phyloP scores from a whole-genome alignment of 1,140 invertebrate species.

The Drepana arcuata region DNA sequence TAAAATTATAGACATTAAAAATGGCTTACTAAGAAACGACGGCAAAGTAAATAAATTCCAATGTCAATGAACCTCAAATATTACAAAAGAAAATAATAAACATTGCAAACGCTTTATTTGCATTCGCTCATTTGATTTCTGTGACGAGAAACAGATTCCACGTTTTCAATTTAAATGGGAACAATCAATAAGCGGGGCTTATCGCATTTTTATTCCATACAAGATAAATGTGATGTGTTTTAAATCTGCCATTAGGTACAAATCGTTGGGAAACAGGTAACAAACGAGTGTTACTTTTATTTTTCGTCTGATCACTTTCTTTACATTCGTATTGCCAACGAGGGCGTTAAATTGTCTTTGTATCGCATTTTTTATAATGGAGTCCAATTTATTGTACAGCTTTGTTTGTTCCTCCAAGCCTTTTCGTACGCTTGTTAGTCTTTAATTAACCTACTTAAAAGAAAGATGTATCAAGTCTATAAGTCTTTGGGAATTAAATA shows the following conservation, averaged over 20 bases:
- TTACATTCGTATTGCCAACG: constrained; percentile 10
- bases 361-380: constrained; percentile 11
- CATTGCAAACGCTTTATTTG: too few relatives aligned
- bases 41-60: too few relatives aligned
- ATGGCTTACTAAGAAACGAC: too few relatives aligned
- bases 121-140: constrained; percentile 11
- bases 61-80: too few relatives aligned
- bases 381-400: too few relatives aligned
- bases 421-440: too few relatives aligned
- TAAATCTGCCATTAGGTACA: constrained; percentile 49
- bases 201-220: constrained; percentile 56
- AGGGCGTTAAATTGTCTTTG: constrained; percentile 9
- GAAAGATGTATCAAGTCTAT: too few relatives aligned
- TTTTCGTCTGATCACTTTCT: constrained; percentile 15
- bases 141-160: constrained; percentile 48
- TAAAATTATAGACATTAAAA: too few relatives aligned
- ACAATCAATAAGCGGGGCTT: constrained; percentile 61
- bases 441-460: too few relatives aligned
- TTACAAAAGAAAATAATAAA: too few relatives aligned
- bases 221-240: constrained; percentile 56
- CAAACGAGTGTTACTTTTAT: constrained; percentile 25
- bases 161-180: constrained; percentile 61
- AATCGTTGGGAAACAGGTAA: constrained; percentile 34
- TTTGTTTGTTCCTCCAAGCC: too few relatives aligned
- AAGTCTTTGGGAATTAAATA: too few relatives aligned